Evolutionary conservation across 2,113 vertebrate genomes (phyloP), one percentile per base, ranked within the genome.

Genomic region (Brevimyrus niger): DNA sequence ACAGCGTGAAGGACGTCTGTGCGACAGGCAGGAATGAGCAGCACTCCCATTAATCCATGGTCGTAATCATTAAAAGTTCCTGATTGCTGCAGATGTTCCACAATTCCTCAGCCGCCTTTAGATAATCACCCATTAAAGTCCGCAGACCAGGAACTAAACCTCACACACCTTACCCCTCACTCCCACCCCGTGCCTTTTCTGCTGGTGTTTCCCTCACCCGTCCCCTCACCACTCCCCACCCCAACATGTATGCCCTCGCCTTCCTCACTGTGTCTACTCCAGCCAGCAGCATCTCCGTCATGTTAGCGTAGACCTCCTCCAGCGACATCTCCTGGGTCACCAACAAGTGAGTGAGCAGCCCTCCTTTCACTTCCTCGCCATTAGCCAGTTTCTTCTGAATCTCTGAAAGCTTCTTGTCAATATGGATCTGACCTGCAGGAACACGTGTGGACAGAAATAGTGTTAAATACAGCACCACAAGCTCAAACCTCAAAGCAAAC

Each of bases 241-340:
- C 76, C 65, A 87, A 51, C 27, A 17, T 23, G 47, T 35, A 23
- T 31, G 73, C 17, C 55, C 87, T 10, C 46, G 27, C 19, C 42
- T 50, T n/a, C 47, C 91, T 82, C 94, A 98, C 97, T 91, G 97
- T 98, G 93, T 99, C 97, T 0, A 99, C 97, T 1, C 98, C 97
- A 0, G 98, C 98, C 93, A 99, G 95, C 8, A 99, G 96, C 97
- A 99, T 97, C 95, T 99, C 98, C 0, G 98, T 98, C 92, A 97
- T 94, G 61, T 98, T 99, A 91, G 98, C 98, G 0, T 98, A 98
- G 92, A 99, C 97, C 90, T 99, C 97, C 95, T 99, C 97, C 82
- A 97, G n/a, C 4, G 93, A 96, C 94, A 99, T 95, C 89, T 97
- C 97, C 94, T 93, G 96, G 88, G 94, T 96, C 90, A 96, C 91